Evolutionary conservation across 1,140 invertebrate genomes (phyloP).

Genomic region (Camponotus floridanus): DNA sequence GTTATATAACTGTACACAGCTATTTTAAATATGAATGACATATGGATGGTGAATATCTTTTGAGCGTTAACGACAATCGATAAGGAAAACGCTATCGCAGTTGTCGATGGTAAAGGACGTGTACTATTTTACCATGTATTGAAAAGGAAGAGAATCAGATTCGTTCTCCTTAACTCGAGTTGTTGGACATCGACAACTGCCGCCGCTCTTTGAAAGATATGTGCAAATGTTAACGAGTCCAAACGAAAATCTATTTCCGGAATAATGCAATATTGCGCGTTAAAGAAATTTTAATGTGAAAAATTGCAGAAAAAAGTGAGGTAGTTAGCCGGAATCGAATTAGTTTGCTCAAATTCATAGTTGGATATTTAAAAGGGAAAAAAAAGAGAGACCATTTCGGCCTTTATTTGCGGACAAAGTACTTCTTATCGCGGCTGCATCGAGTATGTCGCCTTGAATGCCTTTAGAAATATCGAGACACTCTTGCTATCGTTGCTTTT

Average conservation of each 20-base stretch:
- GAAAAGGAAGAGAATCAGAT: conserved; percentile 25
- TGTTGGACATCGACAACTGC: conserved; percentile 9
- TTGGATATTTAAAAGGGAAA: neutral
- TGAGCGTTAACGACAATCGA: conserved; percentile 48
- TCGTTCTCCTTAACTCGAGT: neutral
- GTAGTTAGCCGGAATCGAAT: conserved; percentile 5
- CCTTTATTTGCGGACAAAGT: conserved; percentile 55
- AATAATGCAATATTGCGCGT: neutral
- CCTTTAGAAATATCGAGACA: conserved; percentile 73
- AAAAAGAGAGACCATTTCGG: neutral
- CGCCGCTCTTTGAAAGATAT: neutral
- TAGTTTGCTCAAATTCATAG: conserved; percentile 1
- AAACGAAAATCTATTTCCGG: conserved; percentile 13
- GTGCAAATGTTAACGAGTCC: neutral
- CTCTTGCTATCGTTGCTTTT: conserved; percentile 66
- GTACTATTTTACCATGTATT: conserved; percentile 41
- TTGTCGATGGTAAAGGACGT: conserved; percentile 16
- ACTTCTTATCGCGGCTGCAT: conserved; percentile 59
- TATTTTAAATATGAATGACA: neutral
- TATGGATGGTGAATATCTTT: conserved; percentile 13
- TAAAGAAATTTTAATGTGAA: neutral
- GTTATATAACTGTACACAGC: neutral
- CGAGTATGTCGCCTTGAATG: conserved; percentile 70
- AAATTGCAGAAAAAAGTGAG: neutral
- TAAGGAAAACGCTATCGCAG: conserved; percentile 28